phyloP scores from a whole-genome alignment of 2,797 vertebrate species.

The Podarcis siculus region DNA sequence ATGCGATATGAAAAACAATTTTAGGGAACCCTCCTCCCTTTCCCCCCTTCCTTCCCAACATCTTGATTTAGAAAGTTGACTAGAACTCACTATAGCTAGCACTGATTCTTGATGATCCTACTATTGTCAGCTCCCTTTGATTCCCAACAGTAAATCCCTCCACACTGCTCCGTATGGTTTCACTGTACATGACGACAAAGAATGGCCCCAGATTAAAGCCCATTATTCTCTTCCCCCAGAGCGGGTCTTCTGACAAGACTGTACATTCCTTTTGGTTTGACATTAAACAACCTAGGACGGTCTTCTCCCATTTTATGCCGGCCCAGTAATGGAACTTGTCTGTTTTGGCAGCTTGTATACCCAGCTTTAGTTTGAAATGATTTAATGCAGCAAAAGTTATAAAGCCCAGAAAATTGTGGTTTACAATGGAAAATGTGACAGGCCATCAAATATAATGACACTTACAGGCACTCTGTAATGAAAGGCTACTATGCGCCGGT shows the following conservation, averaged over 20 bases:
- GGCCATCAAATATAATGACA: slow-evolving; percentile 38
- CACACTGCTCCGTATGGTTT: neutral
- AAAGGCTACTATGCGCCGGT: slow-evolving; percentile 49
- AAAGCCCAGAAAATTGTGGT: slow-evolving; percentile 35
- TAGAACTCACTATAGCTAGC: neutral
- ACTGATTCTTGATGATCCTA: neutral
- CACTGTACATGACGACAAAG: neutral
- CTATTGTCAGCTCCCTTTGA: neutral
- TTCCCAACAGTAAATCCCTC: neutral
- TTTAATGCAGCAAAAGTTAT: slow-evolving; percentile 39
- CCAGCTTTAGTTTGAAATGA: slow-evolving; percentile 46
- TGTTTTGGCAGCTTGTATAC: slow-evolving; percentile 39
- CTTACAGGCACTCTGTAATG: slow-evolving; percentile 51
- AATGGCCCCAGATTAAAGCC: neutral
- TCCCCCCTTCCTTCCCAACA: neutral
- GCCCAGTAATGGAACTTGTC: slow-evolving; percentile 38
- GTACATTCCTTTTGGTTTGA: slow-evolving; percentile 31
- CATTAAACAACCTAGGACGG: slow-evolving; percentile 23
- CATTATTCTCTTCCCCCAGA: too few relatives aligned
- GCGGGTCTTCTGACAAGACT: slow-evolving; percentile 36
- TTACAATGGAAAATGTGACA: slow-evolving; percentile 51
- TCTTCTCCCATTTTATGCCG: slow-evolving; percentile 42
- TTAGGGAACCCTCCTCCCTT: neutral
- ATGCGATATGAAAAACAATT: neutral
- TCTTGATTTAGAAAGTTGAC: neutral